Percentiles rank a stretch among this genome's conserved stretches.
These are phyloP conservation scores for Pachyramphus minor DNA, from an alignment of 2,113 vertebrate genomes.

Conservation along the genomic window DNA sequence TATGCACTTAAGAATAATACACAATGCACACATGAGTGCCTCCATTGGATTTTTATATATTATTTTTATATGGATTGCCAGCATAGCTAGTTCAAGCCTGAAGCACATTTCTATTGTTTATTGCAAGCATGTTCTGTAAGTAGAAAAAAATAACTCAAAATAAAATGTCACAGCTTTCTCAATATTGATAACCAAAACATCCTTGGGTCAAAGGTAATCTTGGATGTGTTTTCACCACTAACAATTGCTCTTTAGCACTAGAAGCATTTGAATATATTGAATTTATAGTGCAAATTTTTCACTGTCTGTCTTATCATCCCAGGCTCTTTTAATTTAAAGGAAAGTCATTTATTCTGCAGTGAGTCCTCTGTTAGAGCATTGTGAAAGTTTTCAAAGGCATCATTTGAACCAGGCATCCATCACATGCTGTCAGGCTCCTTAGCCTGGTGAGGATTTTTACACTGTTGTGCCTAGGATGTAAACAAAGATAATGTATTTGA, in stretches of 20 bases:
- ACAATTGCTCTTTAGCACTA: constrained; percentile 45
- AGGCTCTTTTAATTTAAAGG: constrained; percentile 66
- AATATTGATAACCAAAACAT: constrained; percentile 25
- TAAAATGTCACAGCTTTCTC: background rate
- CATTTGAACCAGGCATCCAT: constrained; percentile 73
- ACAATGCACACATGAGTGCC: background rate
- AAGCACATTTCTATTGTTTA: constrained; percentile 19
- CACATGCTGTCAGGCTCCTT: constrained; percentile 19
- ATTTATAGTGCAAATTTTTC: constrained; percentile 46
- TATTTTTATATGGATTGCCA: background rate
- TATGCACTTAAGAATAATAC: background rate
- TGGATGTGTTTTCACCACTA: background rate
- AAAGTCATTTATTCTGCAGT: constrained; percentile 76
- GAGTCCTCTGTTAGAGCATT: constrained; percentile 66
- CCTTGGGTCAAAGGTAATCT: background rate
- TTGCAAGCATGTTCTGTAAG: background rate
- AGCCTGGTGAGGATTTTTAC: constrained; percentile 55
- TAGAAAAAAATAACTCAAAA: constrained; percentile 9
- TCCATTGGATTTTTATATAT: constrained; percentile 18
- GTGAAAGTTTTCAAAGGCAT: constrained; percentile 73
- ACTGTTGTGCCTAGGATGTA: constrained; percentile 65
- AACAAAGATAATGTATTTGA: constrained; percentile 76
- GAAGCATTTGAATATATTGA: constrained; percentile 65
- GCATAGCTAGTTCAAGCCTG: constrained; percentile 1
- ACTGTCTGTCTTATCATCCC: constrained; percentile 58